Conservation (phyloP, 2,113 vertebrate species). For the Oryctolagus cuniculus region mOryCun1.1 NC_091445.1:52187001-52187500, state of each 20-base stretch:
- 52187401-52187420: background rate
- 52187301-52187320: background rate
- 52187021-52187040: background rate
- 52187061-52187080: background rate
- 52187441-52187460: accelerated
- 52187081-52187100: background rate
- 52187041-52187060: background rate
- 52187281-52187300: background rate
- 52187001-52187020: background rate
- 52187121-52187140: background rate
- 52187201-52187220: background rate
- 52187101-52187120: background rate
- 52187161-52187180: background rate
- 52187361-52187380: no score
- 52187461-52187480: background rate
- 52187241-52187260: background rate
- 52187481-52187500: background rate
- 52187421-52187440: no score
- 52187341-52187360: background rate
- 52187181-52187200: background rate
- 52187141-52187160: background rate
- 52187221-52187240: background rate
- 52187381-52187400: background rate
- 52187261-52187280: background rate
- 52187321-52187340: background rate